Evolutionary conservation across 2,888 invertebrate species (phyloP).

Genomic region (Eupithecia exiguata): DNA sequence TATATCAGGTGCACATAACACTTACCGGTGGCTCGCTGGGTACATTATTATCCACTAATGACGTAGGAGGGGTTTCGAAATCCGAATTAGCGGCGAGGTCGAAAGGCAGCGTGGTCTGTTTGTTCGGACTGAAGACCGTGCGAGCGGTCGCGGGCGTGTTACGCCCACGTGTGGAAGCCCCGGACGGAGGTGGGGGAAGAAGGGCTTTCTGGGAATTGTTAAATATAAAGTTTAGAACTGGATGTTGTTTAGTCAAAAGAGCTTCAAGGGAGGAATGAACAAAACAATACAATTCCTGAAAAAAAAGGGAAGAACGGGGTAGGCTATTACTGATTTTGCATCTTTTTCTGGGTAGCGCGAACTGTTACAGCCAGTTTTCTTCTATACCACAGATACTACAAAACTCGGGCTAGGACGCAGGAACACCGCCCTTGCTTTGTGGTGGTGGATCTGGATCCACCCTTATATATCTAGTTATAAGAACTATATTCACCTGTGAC

Average conservation of each 20-base stretch:
- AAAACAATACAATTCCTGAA: background rate
- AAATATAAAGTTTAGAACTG: conserved; percentile 4
- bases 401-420: background rate
- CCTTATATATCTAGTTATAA: background rate
- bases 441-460: no score
- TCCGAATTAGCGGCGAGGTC: conserved; percentile 65
- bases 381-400: background rate
- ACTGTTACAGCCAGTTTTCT: background rate
- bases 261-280: background rate
- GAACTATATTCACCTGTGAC: conserved; percentile 57
- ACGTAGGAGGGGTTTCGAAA: conserved; percentile 62
- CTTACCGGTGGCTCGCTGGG: conserved; percentile 65
- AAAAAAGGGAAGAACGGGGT: no score
- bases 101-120: conserved; percentile 61
- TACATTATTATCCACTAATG: conserved; percentile 58
- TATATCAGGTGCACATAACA: conserved; percentile 3
- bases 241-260: background rate
- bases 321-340: no score
- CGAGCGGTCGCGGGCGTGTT: conserved; percentile 61
- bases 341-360: no score
- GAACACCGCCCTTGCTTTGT: background rate
- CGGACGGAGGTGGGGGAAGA: conserved; percentile 75
- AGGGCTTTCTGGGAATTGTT: conserved; percentile 70
- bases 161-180: conserved; percentile 63
- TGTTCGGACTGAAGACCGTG: conserved; percentile 68